Percentiles rank a stretch among this genome's conserved stretches.
These are phyloP conservation scores for Chamaea fasciata DNA, from an alignment of 2,113 vertebrate species.

Conservation along the genomic window DNA sequence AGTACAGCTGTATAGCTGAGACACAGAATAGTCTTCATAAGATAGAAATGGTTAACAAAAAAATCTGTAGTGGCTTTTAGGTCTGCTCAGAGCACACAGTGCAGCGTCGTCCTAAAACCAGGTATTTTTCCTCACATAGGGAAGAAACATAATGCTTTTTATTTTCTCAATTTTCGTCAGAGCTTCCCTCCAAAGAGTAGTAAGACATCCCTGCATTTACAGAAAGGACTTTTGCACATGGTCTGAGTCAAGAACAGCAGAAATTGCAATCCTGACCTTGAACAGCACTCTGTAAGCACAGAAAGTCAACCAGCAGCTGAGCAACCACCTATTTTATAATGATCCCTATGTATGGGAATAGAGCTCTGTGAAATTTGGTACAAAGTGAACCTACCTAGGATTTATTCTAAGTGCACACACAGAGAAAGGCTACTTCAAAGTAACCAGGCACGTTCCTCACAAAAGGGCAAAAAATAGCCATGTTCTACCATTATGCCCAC, in stretches of 20 bases:
- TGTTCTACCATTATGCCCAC: neutral
- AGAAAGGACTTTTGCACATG: neutral
- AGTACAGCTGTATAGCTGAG: neutral
- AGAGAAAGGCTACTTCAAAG: neutral
- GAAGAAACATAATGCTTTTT: neutral
- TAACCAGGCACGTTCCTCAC: neutral
- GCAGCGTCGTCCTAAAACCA: neutral
- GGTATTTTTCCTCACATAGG: neutral
- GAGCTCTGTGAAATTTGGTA: neutral
- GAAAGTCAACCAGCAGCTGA: neutral
- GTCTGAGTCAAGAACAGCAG: neutral
- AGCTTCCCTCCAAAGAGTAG: neutral
- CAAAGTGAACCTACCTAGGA: neutral
- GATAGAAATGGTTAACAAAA: neutral
- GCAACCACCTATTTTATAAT: neutral
- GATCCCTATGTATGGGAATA: neutral
- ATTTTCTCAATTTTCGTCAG: neutral
- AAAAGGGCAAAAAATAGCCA: neutral
- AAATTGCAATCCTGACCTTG: neutral
- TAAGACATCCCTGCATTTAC: neutral
- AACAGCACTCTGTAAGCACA: neutral
- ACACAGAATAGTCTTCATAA: neutral
- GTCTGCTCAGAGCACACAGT: neutral
- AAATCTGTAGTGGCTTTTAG: neutral
- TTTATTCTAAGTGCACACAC: neutral